Percentiles rank a stretch among this genome's conserved stretches.
phyloP scores from a whole-genome alignment of 1,140 invertebrate genomes.

The Vollenhovia emeryi region DNA sequence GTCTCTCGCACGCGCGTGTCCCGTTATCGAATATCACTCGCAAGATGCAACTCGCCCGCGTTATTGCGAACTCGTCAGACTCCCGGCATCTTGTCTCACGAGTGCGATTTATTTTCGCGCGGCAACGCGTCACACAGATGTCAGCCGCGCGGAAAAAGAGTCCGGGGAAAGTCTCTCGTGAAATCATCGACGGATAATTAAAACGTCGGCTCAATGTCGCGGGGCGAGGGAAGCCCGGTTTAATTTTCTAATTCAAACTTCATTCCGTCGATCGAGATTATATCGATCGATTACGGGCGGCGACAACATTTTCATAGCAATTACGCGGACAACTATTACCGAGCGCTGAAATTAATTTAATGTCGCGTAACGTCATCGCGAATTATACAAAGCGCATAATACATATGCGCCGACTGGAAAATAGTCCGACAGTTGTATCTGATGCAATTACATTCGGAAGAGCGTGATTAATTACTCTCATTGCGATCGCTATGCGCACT shows the following conservation, averaged over 20 bases:
- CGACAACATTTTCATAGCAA: background rate
- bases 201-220: background rate
- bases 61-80: constrained; percentile 10
- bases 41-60: background rate
- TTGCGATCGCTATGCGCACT: background rate
- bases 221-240: background rate
- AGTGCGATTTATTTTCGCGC: background rate
- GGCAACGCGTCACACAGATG: background rate
- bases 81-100: background rate
- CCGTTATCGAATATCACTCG: constrained; percentile 50
- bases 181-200: background rate
- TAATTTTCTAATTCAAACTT: background rate
- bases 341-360: constrained; percentile 38
- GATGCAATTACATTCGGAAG: constrained; percentile 32
- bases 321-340: background rate
- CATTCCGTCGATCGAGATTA: background rate
- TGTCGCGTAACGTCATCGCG: background rate
- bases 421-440: constrained; percentile 16
- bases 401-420: constrained; percentile 12
- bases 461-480: constrained; percentile 34
- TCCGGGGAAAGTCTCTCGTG: background rate
- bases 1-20: background rate
- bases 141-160: background rate
- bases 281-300: background rate
- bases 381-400: constrained; percentile 22